These are phyloP conservation scores for Drosophila nr. perissopoda DNA, from an alignment of 2,888 invertebrate genomes.

Conservation along the genomic window DNA sequence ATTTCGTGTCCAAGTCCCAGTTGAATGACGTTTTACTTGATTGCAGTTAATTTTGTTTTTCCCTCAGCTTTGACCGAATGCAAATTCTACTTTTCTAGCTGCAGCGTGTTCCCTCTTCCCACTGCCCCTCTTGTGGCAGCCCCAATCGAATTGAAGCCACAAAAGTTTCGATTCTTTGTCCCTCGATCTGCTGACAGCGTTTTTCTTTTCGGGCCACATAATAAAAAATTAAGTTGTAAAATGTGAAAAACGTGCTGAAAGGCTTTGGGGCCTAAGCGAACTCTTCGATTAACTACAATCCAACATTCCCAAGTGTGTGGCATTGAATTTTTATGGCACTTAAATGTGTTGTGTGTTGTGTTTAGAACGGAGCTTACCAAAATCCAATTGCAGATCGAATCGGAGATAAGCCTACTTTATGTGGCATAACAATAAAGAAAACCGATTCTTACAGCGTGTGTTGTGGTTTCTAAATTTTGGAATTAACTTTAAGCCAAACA, in stretches of 20 bases:
- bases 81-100: constrained; percentile 70
- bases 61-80: constrained; percentile 62
- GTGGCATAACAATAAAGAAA: constrained; percentile 9
- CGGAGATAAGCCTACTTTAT: constrained; percentile 32
- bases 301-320: constrained; percentile 29
- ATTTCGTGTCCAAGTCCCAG: constrained; percentile 37
- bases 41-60: constrained; percentile 79
- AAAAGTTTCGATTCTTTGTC: constrained; percentile 69
- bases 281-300: constrained; percentile 34
- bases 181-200: constrained; percentile 31
- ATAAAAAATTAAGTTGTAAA: constrained; percentile 77
- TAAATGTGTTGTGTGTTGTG: constrained; percentile 28
- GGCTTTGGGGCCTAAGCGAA: constrained; percentile 53
- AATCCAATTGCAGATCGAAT: constrained; percentile 21
- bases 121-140: constrained; percentile 30
- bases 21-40: constrained; percentile 80
- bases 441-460: constrained; percentile 21
- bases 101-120: neutral
- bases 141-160: constrained; percentile 55
- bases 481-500: neutral
- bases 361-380: constrained; percentile 1
- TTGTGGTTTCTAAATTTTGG: constrained; percentile 14
- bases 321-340: constrained; percentile 49
- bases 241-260: constrained; percentile 72
- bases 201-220: constrained; percentile 36